phyloP scores from a whole-genome alignment of 2,113 vertebrate species.

The Gnathonemus longibarbis region DNA sequence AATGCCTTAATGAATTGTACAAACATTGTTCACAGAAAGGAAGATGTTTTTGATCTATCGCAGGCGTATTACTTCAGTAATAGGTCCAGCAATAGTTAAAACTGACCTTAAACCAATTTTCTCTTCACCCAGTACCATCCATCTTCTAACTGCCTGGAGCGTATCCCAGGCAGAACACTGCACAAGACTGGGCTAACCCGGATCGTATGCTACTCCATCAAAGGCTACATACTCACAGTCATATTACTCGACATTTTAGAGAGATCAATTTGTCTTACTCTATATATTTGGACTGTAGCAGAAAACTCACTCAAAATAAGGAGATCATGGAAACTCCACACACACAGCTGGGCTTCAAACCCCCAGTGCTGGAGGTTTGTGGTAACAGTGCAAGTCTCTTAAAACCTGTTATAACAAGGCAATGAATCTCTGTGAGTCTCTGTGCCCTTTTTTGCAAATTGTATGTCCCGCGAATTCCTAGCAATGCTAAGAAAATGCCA shows the following conservation, averaged over 20 bases:
- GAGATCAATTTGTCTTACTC: background rate
- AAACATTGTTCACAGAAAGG: background rate
- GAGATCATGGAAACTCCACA: background rate
- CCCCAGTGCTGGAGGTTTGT: background rate
- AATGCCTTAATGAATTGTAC: background rate
- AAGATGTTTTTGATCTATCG: background rate
- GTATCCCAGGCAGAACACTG: background rate
- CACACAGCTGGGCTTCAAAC: background rate
- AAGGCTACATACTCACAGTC: background rate
- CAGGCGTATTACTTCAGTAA: background rate
- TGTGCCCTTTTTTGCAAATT: background rate
- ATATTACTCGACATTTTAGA: background rate
- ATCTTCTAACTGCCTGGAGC: background rate
- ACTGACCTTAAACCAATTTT: background rate
- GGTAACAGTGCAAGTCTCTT: background rate
- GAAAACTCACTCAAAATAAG: background rate
- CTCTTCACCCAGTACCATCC: background rate
- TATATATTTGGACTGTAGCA: background rate
- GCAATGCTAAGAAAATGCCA: background rate
- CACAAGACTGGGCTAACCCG: background rate
- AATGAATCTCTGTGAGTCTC: background rate
- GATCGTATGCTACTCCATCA: background rate
- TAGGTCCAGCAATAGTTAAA: constrained; percentile 2
- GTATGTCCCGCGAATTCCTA: background rate
- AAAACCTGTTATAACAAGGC: background rate